Conservation (phyloP, 2,113 vertebrate genomes). For the Accipiter cooperii region DNA sequence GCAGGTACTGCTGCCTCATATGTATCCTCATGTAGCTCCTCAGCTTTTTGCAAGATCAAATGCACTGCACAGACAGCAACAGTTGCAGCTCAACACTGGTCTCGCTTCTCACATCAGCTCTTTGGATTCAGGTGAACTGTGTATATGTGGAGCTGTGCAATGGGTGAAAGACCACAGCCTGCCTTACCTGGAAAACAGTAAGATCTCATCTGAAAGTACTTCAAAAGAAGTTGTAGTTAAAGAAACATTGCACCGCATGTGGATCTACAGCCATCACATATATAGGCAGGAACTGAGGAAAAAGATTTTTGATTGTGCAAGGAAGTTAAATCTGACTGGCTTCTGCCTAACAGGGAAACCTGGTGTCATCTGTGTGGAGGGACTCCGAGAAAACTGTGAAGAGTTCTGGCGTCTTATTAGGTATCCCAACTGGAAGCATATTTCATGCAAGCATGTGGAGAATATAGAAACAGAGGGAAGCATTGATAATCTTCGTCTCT, state of each 20-base stretch:
- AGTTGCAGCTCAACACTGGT: conserved; percentile 67
- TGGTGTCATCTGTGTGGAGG: conserved; percentile 77
- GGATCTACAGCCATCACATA: conserved; percentile 80
- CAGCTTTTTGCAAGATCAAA: conserved; percentile 71
- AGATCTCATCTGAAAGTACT: background rate
- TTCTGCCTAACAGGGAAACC: conserved; percentile 79
- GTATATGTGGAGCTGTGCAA: conserved; percentile 67
- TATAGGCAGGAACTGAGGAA: conserved; percentile 75
- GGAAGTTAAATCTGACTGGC: conserved; percentile 72
- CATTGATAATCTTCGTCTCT: conserved; percentile 52
- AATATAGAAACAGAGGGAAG: conserved; percentile 49
- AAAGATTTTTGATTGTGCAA: conserved; percentile 75
- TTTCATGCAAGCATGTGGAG: conserved; percentile 77
- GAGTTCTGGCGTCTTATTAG: conserved; percentile 76
- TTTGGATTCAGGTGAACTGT: conserved; percentile 66
- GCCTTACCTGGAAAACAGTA: conserved; percentile 44
- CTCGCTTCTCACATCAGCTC: conserved; percentile 63
- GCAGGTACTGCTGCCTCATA: conserved; percentile 72
- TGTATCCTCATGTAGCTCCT: conserved; percentile 60
- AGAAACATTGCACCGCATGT: conserved; percentile 64
- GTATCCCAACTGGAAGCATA: conserved; percentile 78
- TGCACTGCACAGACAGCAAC: conserved; percentile 69
- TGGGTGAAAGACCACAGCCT: conserved; percentile 73
- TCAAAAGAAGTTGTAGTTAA: background rate
- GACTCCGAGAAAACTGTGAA: conserved; percentile 67